Percentiles rank a stretch among this genome's conserved stretches.
These are phyloP conservation scores for Andricus quercusramuli DNA, from an alignment of 2,888 invertebrate genomes.

Conservation along the genomic window DNA sequence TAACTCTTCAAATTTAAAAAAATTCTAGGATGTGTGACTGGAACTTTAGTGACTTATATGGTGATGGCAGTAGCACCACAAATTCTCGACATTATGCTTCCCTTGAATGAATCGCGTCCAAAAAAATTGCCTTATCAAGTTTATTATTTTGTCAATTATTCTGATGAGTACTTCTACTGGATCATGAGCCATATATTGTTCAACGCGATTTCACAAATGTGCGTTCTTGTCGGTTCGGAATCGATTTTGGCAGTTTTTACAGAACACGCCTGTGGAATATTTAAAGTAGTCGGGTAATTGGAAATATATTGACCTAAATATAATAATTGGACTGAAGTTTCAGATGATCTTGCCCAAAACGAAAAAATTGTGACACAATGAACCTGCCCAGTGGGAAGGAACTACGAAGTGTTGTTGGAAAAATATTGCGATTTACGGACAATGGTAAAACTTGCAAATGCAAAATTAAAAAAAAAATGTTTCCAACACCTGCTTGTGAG, in stretches of 20 bases:
- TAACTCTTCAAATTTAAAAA: too few relatives aligned
- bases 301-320: background rate
- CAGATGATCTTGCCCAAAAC: too few relatives aligned
- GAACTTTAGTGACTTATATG: background rate
- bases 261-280: background rate
- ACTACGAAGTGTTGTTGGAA: too few relatives aligned
- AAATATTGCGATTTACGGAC: too few relatives aligned
- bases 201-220: background rate
- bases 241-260: conserved; percentile 11
- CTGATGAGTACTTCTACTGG: conserved; percentile 6
- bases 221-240: background rate
- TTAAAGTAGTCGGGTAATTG: conserved; percentile 4
- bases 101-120: background rate
- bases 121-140: background rate
- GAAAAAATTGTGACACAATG: too few relatives aligned
- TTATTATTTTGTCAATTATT: conserved; percentile 15
- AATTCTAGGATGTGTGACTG: background rate
- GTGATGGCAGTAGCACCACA: background rate
- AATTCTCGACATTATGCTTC: background rate
- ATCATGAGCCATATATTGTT: background rate
- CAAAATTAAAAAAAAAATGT: too few relatives aligned
- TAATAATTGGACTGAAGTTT: background rate
- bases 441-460: too few relatives aligned
- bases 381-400: too few relatives aligned
- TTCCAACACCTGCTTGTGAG: too few relatives aligned